Evolutionary conservation across 2,113 vertebrate species (phyloP), one percentile per base, ranked within the genome.

Genomic region (Clinocottus analis): DNA sequence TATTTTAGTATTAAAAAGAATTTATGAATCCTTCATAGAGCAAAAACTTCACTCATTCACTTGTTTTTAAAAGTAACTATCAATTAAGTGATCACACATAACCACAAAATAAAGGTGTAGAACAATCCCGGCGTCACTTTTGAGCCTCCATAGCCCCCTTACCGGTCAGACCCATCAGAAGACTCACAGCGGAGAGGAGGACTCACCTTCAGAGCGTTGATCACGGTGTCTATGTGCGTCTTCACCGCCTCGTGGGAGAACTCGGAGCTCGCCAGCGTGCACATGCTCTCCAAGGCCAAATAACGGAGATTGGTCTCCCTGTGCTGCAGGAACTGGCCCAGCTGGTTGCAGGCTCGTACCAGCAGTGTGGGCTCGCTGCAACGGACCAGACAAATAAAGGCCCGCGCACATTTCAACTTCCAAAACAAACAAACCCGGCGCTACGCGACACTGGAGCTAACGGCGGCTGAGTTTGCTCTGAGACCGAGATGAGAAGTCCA

Each of bases 241-340:
- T 95, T 96, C 23, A 95, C 95, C 0, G 94, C 94, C 91, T 93
- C 87, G 39, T 80, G 96, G 68, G 93, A 95, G 80, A 95, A 94
- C 89, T 95, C 94, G 0, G 90, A 93, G 76, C 90, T 92, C 87
- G 94, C 95, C 85, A 96, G 91, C 0, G 93, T 95, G 84, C 95
- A 96, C 95, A 96, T 96, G 84, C 95, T 96, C 88, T 96, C 95
- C 86, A 96, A 58, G 4, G 95, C 95, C 85, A 96, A 61, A 75
- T 96, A 96, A n/a, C 95, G 93, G 72, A 96, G 90, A 84, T 96
- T 96, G 75, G 95, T 96, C 83, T 96, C 95, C 21, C 95, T 87
- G 90, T 96, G 95, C 83, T 95, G 95, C 72, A 96, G 86, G 61
- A 96, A 96, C 87, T 96, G 95, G 11, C 95, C 95, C 19, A 96